Conservation (phyloP, 2,888 invertebrate genomes). For the Theodoxus fluviatilis region DNA sequence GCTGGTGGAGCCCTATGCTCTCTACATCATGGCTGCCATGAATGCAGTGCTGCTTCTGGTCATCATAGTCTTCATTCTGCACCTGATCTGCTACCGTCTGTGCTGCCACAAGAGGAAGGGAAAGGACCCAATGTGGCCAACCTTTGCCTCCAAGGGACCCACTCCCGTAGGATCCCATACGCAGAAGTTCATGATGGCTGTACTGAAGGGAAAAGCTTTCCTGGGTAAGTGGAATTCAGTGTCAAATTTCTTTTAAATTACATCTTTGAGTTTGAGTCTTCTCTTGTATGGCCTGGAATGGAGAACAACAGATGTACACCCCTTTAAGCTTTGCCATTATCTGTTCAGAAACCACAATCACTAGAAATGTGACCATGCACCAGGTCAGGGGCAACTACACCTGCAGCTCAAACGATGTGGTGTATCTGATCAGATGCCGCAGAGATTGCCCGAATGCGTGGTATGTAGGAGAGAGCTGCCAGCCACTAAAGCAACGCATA, state of each 20-base stretch:
- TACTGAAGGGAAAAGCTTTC: conserved; percentile 52
- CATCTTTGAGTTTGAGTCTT: neutral
- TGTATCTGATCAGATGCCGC: too few species aligned
- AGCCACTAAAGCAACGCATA: too few species aligned
- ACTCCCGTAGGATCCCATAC: conserved; percentile 49
- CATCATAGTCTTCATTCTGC: conserved; percentile 39
- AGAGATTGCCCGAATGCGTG: too few species aligned
- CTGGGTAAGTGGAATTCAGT: conserved; percentile 44
- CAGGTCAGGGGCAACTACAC: too few species aligned
- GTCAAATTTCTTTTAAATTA: neutral
- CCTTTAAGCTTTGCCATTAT: too few species aligned
- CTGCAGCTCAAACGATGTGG: too few species aligned
- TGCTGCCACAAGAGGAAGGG: conserved; percentile 40
- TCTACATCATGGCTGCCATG: conserved; percentile 41
- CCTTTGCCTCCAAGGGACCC: conserved; percentile 46
- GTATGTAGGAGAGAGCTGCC: too few species aligned
- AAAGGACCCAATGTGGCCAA: conserved; percentile 54
- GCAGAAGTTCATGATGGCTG: conserved; percentile 55
- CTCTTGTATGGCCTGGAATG: neutral
- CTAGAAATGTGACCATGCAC: too few species aligned
- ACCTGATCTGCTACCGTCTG: conserved; percentile 39
- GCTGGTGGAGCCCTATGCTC: conserved; percentile 46
- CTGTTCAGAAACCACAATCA: too few species aligned
- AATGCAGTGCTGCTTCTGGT: conserved; percentile 42
- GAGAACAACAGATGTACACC: too few species aligned